phyloP scores from a whole-genome alignment of 2,113 vertebrate genomes.

The Cariama cristata region DNA sequence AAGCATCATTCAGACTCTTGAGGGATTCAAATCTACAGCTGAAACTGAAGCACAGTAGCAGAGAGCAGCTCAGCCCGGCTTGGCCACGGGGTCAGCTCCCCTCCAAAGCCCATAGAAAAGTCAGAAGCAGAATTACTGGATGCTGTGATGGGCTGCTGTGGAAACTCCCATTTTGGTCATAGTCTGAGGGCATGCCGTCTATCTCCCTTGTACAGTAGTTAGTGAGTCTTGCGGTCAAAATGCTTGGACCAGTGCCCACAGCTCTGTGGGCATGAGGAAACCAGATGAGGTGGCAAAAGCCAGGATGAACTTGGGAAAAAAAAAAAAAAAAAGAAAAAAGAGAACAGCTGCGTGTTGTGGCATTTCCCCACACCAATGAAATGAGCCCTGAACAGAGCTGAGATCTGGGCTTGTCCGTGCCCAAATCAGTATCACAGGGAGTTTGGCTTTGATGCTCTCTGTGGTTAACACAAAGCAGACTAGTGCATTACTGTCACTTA shows the following conservation, averaged over 20 bases:
- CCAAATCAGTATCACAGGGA: background rate
- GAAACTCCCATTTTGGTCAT: background rate
- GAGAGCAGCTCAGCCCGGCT: background rate
- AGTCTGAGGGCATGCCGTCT: accelerated
- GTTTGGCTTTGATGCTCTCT: background rate
- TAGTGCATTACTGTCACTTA: background rate
- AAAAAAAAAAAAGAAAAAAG: background rate
- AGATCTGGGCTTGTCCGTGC: background rate
- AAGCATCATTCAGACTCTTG: background rate
- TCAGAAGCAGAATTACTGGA: background rate
- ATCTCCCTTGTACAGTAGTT: background rate
- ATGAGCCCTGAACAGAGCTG: background rate
- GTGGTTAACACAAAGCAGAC: background rate
- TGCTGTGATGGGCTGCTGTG: background rate
- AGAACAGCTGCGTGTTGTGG: background rate
- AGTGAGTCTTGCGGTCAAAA: background rate
- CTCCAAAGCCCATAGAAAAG: background rate
- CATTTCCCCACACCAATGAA: background rate
- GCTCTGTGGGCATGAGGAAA: background rate
- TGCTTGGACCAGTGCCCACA: background rate
- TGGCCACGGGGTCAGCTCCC: accelerated
- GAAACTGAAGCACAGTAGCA: background rate
- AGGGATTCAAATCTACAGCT: background rate
- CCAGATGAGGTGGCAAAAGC: background rate
- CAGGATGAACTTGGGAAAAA: background rate